Evolutionary conservation across 2,797 vertebrate genomes (phyloP).

Genomic region (Poecile montanus): DNA sequence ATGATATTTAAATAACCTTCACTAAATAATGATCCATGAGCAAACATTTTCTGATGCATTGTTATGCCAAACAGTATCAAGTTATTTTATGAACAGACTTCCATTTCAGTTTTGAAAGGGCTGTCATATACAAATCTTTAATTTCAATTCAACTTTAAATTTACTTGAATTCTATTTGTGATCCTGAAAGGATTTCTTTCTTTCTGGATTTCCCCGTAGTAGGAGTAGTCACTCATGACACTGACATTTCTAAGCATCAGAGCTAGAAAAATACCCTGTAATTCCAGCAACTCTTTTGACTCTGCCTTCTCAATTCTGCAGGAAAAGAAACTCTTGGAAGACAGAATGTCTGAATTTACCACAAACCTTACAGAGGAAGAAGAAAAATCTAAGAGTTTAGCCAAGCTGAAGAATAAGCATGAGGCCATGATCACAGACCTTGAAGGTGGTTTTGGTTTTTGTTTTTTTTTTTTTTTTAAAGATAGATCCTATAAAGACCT

Average conservation of each 20-base stretch:
- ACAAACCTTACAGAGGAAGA: constrained; percentile 96
- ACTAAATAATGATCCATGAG: not conserved
- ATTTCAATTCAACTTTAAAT: not conserved
- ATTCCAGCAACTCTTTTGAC: constrained; percentile 3
- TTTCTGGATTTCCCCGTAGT: not conserved
- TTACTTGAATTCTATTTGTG: not conserved
- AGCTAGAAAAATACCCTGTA: not conserved
- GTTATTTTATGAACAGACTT: not conserved
- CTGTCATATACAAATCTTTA: not conserved
- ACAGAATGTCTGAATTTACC: constrained; percentile 93
- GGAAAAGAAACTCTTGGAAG: constrained; percentile 96
- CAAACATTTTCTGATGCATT: not conserved
- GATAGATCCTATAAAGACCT: not conserved
- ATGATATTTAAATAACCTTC: not conserved
- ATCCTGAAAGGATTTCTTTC: not conserved
- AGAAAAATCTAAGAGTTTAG: constrained; percentile 97
- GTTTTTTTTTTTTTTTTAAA: not conserved
- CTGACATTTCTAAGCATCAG: not conserved
- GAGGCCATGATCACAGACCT: constrained; percentile 99
- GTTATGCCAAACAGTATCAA: not conserved
- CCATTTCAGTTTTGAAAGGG: not conserved
- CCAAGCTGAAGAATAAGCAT: constrained; percentile 97
- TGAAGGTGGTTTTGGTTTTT: constrained; percentile 81
- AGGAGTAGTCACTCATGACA: not conserved
- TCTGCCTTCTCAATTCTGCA: constrained; percentile 60